These are phyloP conservation scores for Zaprionus capensis DNA, from an alignment of 1,140 invertebrate species.

Conservation along the genomic window DNA sequence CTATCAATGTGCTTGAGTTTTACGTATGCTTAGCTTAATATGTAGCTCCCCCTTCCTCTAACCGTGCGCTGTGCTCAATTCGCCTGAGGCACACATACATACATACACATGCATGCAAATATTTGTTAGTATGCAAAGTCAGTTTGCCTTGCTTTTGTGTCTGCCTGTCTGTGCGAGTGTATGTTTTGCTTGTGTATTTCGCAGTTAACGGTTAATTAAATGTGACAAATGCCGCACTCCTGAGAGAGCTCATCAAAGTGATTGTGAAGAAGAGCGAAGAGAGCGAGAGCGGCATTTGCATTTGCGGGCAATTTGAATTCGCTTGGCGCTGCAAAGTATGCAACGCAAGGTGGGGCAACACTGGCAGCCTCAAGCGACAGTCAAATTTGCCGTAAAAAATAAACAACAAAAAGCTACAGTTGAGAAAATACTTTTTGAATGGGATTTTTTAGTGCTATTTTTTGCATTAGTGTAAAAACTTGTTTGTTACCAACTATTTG, in stretches of 20 bases:
- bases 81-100: constrained; percentile 37
- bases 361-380: constrained; percentile 57
- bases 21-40: constrained; percentile 54
- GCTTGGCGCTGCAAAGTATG: constrained; percentile 51
- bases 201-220: constrained; percentile 25
- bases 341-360: constrained; percentile 10
- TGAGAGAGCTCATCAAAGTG: not conserved
- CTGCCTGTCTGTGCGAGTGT: constrained; percentile 11
- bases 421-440: constrained; percentile 21
- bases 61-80: constrained; percentile 24
- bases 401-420: constrained; percentile 35
- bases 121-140: constrained; percentile 18
- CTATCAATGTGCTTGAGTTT: constrained; percentile 39
- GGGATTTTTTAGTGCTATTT: constrained; percentile 39
- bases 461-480: constrained; percentile 58
- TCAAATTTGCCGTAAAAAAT: constrained; percentile 55
- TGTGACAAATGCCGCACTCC: constrained; percentile 37
- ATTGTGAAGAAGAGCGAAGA: not conserved
- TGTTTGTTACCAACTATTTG: constrained; percentile 72
- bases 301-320: constrained; percentile 58
- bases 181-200: not conserved
- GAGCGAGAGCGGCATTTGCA: constrained; percentile 28
- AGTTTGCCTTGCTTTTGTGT: constrained; percentile 15
- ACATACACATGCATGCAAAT: constrained; percentile 18
- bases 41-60: constrained; percentile 13